phyloP scores from a whole-genome alignment of 1,140 invertebrate genomes.

The Apis mellifera region DNA sequence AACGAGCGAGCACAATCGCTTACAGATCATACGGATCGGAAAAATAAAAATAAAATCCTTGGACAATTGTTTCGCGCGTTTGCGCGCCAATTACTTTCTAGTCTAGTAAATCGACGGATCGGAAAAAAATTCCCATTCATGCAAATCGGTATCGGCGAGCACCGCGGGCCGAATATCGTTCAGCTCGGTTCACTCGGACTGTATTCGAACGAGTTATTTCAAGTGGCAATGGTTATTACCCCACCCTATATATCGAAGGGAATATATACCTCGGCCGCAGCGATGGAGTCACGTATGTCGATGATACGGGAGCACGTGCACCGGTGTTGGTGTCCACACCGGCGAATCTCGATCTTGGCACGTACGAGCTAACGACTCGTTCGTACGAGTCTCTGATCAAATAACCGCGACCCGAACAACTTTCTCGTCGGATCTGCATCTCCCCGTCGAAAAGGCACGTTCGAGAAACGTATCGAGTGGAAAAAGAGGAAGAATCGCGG shows the following conservation, averaged over 20 bases:
- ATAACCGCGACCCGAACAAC: slow-evolving; percentile 56
- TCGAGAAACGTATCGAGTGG: not conserved
- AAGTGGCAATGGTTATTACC: slow-evolving; percentile 50
- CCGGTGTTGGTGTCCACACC: slow-evolving; percentile 39
- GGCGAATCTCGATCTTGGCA: slow-evolving; percentile 55
- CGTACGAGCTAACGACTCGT: slow-evolving; percentile 65
- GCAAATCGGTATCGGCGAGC: slow-evolving; percentile 42
- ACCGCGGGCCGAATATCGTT: slow-evolving; percentile 18
- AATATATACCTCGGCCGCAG: slow-evolving; percentile 30
- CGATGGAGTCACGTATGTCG: slow-evolving; percentile 43
- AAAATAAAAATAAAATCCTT: not conserved
- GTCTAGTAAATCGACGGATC: slow-evolving; percentile 22
- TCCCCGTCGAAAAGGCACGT: slow-evolving; percentile 40
- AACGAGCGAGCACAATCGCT: not conserved
- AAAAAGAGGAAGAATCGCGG: too few relatives aligned
- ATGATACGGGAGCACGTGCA: slow-evolving; percentile 39
- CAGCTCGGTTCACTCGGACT: not conserved
- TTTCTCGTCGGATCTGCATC: slow-evolving; percentile 54
- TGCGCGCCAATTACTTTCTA: slow-evolving; percentile 4
- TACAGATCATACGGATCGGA: not conserved
- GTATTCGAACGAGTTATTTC: slow-evolving; percentile 39
- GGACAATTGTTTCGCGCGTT: not conserved
- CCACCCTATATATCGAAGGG: slow-evolving; percentile 51
- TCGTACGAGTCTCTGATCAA: slow-evolving; percentile 64
- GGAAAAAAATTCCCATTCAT: slow-evolving; percentile 32